These are phyloP conservation scores for Trachelus troglodyta DNA, from an alignment of 2,888 invertebrate genomes.

Conservation along the genomic window DNA sequence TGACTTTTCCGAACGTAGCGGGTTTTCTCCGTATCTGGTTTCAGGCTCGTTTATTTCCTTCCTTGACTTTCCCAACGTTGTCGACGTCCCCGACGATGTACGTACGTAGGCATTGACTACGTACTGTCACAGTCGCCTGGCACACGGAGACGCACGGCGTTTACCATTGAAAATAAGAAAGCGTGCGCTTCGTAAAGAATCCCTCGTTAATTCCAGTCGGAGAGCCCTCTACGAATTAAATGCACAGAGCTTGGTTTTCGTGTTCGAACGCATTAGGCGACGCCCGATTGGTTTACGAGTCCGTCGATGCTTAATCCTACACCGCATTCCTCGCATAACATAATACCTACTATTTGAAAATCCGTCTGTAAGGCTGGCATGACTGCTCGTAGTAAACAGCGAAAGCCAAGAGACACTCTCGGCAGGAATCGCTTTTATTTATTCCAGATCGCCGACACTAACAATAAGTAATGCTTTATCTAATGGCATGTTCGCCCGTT, in stretches of 20 bases:
- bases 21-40: too few relatives aligned
- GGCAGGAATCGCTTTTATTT: not conserved
- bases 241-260: not conserved
- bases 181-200: too few relatives aligned
- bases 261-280: not conserved
- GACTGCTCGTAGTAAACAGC: not conserved
- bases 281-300: not conserved
- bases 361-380: not conserved
- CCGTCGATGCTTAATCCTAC: too few relatives aligned
- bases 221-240: not conserved
- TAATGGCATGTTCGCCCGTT: constrained; percentile 26
- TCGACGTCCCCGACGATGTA: too few relatives aligned
- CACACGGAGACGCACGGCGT: too few relatives aligned
- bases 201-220: too few relatives aligned
- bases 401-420: not conserved
- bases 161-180: too few relatives aligned
- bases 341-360: too few relatives aligned
- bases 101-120: too few relatives aligned
- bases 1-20: not conserved
- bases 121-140: too few relatives aligned
- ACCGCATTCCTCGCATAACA: not conserved
- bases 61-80: too few relatives aligned
- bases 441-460: constrained; percentile 2
- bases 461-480: constrained; percentile 10
- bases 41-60: too few relatives aligned